A percentile compares a stretch with the other conserved stretches of the same genome.
These are phyloP conservation scores for Geopemphigus sp. DNA, from an alignment of 1,140 invertebrate genomes.

Conservation along the genomic window DNA sequence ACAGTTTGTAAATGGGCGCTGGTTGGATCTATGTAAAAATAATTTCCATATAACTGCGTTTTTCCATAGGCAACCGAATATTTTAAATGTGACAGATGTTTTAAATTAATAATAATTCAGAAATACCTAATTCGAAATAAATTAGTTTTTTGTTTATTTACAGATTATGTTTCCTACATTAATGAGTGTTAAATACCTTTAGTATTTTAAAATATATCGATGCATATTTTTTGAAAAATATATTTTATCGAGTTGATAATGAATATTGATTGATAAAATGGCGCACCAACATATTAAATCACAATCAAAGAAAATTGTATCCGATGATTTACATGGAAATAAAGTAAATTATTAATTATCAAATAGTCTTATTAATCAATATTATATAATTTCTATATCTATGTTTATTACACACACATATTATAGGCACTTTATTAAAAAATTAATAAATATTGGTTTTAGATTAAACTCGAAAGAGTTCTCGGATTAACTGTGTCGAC, in stretches of 20 bases:
- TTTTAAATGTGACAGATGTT: not conserved
- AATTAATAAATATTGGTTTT: slow-evolving; percentile 58
- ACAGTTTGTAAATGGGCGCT: too few relatives aligned
- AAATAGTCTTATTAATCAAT: too few relatives aligned
- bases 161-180: not conserved
- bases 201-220: not conserved
- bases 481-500: slow-evolving; percentile 86
- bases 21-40: too few relatives aligned
- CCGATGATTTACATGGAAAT: not conserved
- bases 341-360: slow-evolving; percentile 27
- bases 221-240: not conserved
- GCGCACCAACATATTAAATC: slow-evolving; percentile 3
- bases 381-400: not conserved
- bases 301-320: not conserved
- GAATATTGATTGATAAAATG: slow-evolving; percentile 26
- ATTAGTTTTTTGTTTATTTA: not conserved
- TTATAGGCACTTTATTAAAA: slow-evolving; percentile 2
- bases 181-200: too few relatives aligned
- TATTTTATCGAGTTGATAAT: slow-evolving; percentile 37
- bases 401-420: not conserved
- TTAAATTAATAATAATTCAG: not conserved
- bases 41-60: too few relatives aligned
- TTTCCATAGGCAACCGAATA: too few relatives aligned
- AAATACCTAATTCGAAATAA: too few relatives aligned
- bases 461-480: slow-evolving; percentile 93